Evolutionary conservation across 2,113 vertebrate species (phyloP).

Genomic region (Passer domesticus): DNA sequence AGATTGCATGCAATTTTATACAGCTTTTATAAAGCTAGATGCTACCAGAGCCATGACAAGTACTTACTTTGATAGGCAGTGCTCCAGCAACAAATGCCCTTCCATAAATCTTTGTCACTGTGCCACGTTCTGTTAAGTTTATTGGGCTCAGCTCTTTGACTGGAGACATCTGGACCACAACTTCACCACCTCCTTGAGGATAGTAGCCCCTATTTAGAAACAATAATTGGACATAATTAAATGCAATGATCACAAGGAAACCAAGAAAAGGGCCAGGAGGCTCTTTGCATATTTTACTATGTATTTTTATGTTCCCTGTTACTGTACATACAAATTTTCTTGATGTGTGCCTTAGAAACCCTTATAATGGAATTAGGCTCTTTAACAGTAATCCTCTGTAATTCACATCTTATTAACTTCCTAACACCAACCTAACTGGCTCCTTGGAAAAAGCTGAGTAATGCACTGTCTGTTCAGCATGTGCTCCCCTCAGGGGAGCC

Average conservation of each 20-base stretch:
- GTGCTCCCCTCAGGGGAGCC: not conserved
- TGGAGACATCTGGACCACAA: constrained; percentile 83
- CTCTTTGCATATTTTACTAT: not conserved
- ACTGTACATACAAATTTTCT: not conserved
- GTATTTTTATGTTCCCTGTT: not conserved
- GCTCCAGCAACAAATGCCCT: constrained; percentile 92
- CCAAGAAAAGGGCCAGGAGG: not conserved
- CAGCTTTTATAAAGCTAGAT: not conserved
- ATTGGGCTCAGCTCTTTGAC: constrained; percentile 87
- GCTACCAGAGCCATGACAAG: not conserved
- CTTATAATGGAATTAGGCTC: not conserved
- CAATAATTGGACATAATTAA: not conserved
- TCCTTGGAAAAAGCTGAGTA: not conserved
- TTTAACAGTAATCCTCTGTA: not conserved
- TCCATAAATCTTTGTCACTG: constrained; percentile 92
- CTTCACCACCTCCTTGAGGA: constrained; percentile 93
- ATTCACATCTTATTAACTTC: not conserved
- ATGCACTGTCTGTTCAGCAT: not conserved
- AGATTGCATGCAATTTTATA: not conserved
- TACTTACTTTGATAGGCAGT: constrained; percentile 89
- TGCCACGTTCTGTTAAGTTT: constrained; percentile 87
- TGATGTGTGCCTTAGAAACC: not conserved
- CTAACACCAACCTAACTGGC: not conserved
- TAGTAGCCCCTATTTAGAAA: constrained; percentile 87
- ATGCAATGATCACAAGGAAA: not conserved